A percentile compares a stretch with the other conserved stretches of the same genome.
Evolutionary conservation across 2,113 vertebrate genomes (phyloP).

Genomic region (Apistogramma diplotaenia): DNA sequence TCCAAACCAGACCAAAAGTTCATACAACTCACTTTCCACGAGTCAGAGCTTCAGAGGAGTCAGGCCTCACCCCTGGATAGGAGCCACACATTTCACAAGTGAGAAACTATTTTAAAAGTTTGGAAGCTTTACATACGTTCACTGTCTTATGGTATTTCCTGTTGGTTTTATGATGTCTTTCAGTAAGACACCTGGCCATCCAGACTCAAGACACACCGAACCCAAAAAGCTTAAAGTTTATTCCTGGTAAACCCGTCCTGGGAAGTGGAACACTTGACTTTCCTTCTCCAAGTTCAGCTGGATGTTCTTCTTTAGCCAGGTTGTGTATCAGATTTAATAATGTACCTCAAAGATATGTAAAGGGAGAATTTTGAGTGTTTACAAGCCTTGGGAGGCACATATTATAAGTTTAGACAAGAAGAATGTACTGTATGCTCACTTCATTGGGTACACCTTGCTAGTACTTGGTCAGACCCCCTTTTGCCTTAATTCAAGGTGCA

Average conservation of each 20-base stretch:
- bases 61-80: neutral
- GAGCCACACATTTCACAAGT: slow-evolving; percentile 46
- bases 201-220: slow-evolving; percentile 83
- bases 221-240: slow-evolving; percentile 81
- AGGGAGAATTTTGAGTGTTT: too few relatives aligned
- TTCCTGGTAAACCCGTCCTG: slow-evolving; percentile 78
- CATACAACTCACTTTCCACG: slow-evolving; percentile 32
- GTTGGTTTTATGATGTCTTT: slow-evolving; percentile 20
- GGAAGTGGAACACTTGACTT: slow-evolving; percentile 79
- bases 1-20: slow-evolving; percentile 8
- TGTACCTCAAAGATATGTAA: neutral
- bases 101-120: neutral
- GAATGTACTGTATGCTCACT: neutral
- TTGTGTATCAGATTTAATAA: slow-evolving; percentile 10
- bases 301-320: slow-evolving; percentile 78
- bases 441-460: neutral
- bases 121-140: neutral
- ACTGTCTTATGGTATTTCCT: neutral
- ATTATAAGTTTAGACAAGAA: neutral
- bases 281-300: slow-evolving; percentile 69
- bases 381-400: neutral
- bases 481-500: neutral
- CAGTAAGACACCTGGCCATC: slow-evolving; percentile 74
- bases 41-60: slow-evolving; percentile 8
- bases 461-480: neutral